Evolutionary conservation across 2,888 invertebrate species (phyloP), one percentile per base, ranked within the genome.

Genomic region (Metacarcinus magister): DNA sequence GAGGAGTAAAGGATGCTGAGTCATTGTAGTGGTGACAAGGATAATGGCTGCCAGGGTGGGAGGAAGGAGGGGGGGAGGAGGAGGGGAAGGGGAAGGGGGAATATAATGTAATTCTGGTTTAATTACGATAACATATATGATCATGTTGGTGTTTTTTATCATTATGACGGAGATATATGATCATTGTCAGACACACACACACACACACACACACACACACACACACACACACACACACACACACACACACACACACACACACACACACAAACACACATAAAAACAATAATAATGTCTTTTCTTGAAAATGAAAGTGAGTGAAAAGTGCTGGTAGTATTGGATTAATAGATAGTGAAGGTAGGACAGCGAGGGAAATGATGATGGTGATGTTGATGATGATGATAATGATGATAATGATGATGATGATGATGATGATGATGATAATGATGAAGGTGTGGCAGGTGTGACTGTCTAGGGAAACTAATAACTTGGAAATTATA

Each of bases 161-260:
- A 67, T 67, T 67, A 23, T 23, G 16, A 67, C 16, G 4, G 67
- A 67, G 67, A 67, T 23, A 5, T n/a, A 67, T 54, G 3, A 54
- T 10, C 10, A 16, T 54, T 2, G 46, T 2, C 54, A 54, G 54
- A 54, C 8, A 8, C 89, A 16, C 19, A 39, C 89, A 89, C 10
- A 89, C 8, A 89, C 13, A 10, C 13, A 4, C 13, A 89, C 89
- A 39, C 89, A 39, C 89, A 39, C 89, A 39, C 89, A 39, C 89
- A 89, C 10, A 39, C 89, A 39, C 43, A 39, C 89, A 39, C 39
- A 43, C 89, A 89, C 89, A 89, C 89, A 89, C 89, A 89, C 89
- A 89, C 89, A 89, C 89, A 89, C 89, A 89, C 89, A 89, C 89
- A 89, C 89, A 89, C 89, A 89, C 89, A 89, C 89, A 89, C 89